Base-by-base conservation (phyloP, 2,888 invertebrate species). In the Lapara coniferarum region DNA sequence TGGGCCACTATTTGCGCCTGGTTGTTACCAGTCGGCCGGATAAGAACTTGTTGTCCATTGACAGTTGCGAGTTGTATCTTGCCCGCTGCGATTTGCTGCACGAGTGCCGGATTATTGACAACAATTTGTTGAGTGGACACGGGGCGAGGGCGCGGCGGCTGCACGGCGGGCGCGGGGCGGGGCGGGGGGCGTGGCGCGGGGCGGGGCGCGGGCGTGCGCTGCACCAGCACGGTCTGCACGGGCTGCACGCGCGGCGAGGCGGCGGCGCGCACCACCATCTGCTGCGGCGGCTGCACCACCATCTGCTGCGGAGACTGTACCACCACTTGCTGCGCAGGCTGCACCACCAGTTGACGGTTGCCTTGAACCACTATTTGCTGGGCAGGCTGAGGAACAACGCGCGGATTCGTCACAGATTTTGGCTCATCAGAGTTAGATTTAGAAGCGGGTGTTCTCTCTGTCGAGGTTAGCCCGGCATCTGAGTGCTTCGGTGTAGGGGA, bases 61-160 rank as follows among this genome's bases (percentile, higher is more conserved):
- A 98, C 96, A 0, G 97, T 97, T 0, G 97, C 97, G 70, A 98
- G 94, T 85, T 97, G 97, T 10, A 97, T 95, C 86, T 97, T 97
- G 10, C 97, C 97, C 16, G 96, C 95, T 2, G 97, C 97, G 72
- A 98, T 94, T 85, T 97, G 97, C 83, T 97, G 97, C 16, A 97
- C 97, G 56, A 97, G 90, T 19, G 95, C 95, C 4, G 96, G 96
- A 85, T 96, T 97, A 81, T 96, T 97, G 63, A 97, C 96, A 63
- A 97, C 95, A 71, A 97, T 96, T 89, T 97, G 97, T 76, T 95
- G 95, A 67, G 94, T 90, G 71, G 88, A 71, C 25, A 92, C 82
- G 25, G 87, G 80, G 51, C 89, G 88, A 37, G 86, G 82, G 49
- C 87, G 86, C 51, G 88, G 84, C 55, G 85, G 74, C 70, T 82